Evolutionary conservation across 2,888 invertebrate species (phyloP), one percentile per base, ranked within the genome.

Genomic region (Limulus polyphemus): DNA sequence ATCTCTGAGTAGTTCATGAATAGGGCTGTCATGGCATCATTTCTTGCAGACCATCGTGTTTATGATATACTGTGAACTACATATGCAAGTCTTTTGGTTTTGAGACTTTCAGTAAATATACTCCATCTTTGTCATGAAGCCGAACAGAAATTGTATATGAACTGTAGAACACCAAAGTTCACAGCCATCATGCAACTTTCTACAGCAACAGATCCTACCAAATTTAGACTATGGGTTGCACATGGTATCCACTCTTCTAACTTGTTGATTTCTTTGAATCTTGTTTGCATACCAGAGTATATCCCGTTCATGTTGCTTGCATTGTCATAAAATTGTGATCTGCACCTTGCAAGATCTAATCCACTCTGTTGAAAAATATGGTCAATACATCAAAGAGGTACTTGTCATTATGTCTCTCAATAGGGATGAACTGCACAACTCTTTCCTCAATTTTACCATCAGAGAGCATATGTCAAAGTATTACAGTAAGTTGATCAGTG

Each of bases 401-500:
- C 13, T 52, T 17, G n/a, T 17, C 52, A 52, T 14, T 52, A 17
- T 52, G 52, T 16, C 14, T 16, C 52, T 52, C 17, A 10, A 52
- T 52, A 11, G 47, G 54, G 4, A 59, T 47, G 47, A 59, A 60
- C 12, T 47, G 51, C n/a, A 60, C 10, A 60, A 60, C 56, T 17
- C 17, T 56, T 60, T 60, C 60, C 17, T 52, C 17, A 52, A n/a
- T n/a, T n/a, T 9, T 52, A 12, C 52, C 67, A 63, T 71, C 69
- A 10, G 52, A 17, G 10, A 52, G 13, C 10, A 52, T 17, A 69
- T 74, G 73, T 69, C 72, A 62, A 66, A 74, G 63, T 11, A 72
- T 70, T 49, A 73, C 68, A 61, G 72, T 70, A 49, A 74, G 65
- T 59, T 74, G 73, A 65, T 73, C 72, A 65, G 70, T 58, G 65